Evolutionary conservation across 2,797 vertebrate genomes (phyloP), one percentile per base, ranked within the genome.

Genomic region (Acrossocheilus fasciatus): DNA sequence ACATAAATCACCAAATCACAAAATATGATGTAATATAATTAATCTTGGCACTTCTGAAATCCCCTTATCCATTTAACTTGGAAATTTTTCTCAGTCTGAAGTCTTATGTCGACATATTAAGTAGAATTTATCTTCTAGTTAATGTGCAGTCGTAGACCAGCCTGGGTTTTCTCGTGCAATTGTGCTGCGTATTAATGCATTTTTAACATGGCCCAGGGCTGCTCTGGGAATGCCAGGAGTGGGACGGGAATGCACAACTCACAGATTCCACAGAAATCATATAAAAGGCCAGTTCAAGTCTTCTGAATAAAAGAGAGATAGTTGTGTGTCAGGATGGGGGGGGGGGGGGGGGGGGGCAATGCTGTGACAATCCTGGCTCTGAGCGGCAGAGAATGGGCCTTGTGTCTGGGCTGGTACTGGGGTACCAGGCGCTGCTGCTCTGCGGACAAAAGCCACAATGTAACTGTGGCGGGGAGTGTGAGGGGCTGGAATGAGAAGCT

Each of bases 361-460:
- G 89, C 89, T 84, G 91, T 92, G 93, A 94, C 94, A 95, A 94
- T 93, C 91, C 92, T 92, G 92, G 91, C 92, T 92, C 91, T 89
- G 90, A 87, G 89, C 90, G 92, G 91, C 88, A 90, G 84, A 95
- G 93, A 95, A 95, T 94, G 90, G 93, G 69, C 89, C 92, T 92
- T 90, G 88, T 92, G 88, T 92, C 87, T 90, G 88, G 59, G 86
- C 87, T 90, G 91, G 92, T 88, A 91, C 90, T 87, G 87, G 91
- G 91, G 96, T 96, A 95, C 95, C 93, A 94, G 93, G 92, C 94
- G 89, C 92, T 70, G 87, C 77, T 82, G 57, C 41, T 43, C 59
- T 73, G 57, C 47, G 81, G 92, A 96, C 96, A 96, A 96, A 95
- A 94, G 89, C 88, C 52, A 86, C 57, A 86, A 93, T 96, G 95